These are phyloP conservation scores for Phymatocera aterrima DNA, from an alignment of 2,888 invertebrate species.

Conservation along the genomic window DNA sequence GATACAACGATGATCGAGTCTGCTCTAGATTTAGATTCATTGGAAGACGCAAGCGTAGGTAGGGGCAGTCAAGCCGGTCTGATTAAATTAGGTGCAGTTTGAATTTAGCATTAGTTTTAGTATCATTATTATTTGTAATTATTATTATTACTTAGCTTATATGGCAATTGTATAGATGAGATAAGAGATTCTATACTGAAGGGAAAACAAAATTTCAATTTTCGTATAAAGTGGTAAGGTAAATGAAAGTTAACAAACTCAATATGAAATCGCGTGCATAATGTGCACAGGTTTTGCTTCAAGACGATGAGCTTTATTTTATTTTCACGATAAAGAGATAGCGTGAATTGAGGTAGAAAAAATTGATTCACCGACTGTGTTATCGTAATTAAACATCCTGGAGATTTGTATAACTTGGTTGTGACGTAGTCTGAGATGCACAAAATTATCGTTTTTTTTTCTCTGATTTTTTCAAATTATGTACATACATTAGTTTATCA, in stretches of 20 bases:
- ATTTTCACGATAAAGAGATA: background rate
- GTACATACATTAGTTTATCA: background rate
- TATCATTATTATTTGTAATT: slow-evolving; percentile 34
- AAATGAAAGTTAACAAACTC: background rate
- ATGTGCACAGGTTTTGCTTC: background rate
- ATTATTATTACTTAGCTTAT: slow-evolving; percentile 23
- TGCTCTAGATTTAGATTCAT: slow-evolving; percentile 90
- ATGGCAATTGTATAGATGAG: slow-evolving; percentile 33
- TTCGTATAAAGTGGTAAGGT: background rate
- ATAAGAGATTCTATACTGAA: background rate
- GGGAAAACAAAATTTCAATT: background rate
- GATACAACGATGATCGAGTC: slow-evolving; percentile 95
- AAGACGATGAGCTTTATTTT: background rate
- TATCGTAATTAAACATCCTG: background rate
- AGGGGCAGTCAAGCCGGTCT: slow-evolving; percentile 83
- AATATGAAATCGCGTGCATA: background rate
- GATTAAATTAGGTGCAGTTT: slow-evolving; percentile 78
- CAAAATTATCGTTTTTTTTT: slow-evolving; percentile 4
- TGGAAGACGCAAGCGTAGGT: slow-evolving; percentile 85
- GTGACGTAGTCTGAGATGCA: slow-evolving; percentile 11
- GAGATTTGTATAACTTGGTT: slow-evolving; percentile 27
- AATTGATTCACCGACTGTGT: background rate
- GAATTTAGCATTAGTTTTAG: slow-evolving; percentile 49
- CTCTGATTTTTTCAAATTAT: background rate
- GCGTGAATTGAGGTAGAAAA: background rate